phyloP scores from a whole-genome alignment of 2,888 invertebrate species.

The Shargacucullia verbasci region DNA sequence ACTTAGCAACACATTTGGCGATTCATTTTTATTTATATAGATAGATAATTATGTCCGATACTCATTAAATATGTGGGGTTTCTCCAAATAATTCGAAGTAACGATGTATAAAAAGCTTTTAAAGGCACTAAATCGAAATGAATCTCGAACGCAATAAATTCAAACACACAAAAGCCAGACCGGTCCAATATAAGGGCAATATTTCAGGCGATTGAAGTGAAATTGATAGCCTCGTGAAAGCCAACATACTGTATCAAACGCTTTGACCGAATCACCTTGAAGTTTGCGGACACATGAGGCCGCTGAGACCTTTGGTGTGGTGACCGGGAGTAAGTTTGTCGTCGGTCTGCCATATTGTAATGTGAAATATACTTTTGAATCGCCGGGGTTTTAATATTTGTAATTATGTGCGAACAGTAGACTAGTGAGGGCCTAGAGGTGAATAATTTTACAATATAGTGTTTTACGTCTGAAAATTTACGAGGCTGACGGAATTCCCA shows the following conservation, averaged over 20 bases:
- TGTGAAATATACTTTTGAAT: slow-evolving; percentile 12
- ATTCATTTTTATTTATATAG: too few relatives aligned
- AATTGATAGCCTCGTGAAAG: slow-evolving; percentile 46
- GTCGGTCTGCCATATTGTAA: slow-evolving; percentile 29
- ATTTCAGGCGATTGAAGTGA: slow-evolving; percentile 42
- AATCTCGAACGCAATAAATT: slow-evolving; percentile 29
- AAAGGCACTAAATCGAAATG: too few relatives aligned
- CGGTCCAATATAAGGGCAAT: slow-evolving; percentile 24
- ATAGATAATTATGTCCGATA: too few relatives aligned
- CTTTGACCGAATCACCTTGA: slow-evolving; percentile 51
- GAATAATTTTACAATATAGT: too few relatives aligned
- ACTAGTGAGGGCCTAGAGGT: not conserved
- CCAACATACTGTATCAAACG: slow-evolving; percentile 18
- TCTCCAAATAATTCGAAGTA: too few relatives aligned
- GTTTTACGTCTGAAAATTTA: too few relatives aligned
- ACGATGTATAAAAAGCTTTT: too few relatives aligned
- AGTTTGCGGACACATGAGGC: slow-evolving; percentile 32
- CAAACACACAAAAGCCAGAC: slow-evolving; percentile 37
- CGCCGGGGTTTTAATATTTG: not conserved
- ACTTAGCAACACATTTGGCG: too few relatives aligned
- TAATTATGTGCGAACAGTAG: not conserved
- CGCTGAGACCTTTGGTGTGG: slow-evolving; percentile 29
- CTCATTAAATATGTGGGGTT: too few relatives aligned
- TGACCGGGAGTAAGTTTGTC: slow-evolving; percentile 36
- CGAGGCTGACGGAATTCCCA: too few relatives aligned